Evolutionary conservation across 37 sponge, comb jelly and placozoan species (phyloP).

Genomic region (Chondrosia reniformis): DNA sequence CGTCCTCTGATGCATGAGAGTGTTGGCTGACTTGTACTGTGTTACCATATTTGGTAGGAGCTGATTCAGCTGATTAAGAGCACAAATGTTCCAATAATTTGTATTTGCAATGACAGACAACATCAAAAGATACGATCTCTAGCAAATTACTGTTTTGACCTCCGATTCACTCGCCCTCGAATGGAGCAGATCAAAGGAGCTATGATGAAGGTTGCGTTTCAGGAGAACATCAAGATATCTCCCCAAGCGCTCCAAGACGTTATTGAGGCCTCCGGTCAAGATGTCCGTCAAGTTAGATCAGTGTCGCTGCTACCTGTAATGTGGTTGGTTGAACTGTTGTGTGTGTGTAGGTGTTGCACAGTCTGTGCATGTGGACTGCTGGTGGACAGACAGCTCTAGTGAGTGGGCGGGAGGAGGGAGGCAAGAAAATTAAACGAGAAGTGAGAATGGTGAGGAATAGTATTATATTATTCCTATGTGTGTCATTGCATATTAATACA

Average conservation of each 20-base stretch:
- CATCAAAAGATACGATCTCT: conserved; percentile 89
- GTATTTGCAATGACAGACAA: conserved; percentile 96
- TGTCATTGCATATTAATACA: neutral
- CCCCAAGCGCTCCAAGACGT: conserved; percentile 76
- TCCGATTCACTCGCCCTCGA: conserved; percentile 76
- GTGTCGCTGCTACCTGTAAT: neutral
- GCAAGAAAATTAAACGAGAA: too few relatives aligned
- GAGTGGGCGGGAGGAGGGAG: conserved; percentile 39
- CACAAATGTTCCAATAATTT: conserved; percentile 87
- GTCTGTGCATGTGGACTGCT: neutral
- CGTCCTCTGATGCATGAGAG: neutral
- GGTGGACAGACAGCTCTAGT: neutral
- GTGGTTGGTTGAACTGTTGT: neutral
- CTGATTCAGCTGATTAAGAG: conserved; percentile 88
- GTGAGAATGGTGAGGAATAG: too few relatives aligned
- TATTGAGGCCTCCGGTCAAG: conserved; percentile 75
- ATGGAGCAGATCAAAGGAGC: conserved; percentile 91
- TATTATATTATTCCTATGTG: conserved; percentile 26
- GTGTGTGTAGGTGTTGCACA: neutral
- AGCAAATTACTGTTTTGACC: conserved; percentile 88
- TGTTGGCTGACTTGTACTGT: neutral
- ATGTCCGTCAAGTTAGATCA: conserved; percentile 69
- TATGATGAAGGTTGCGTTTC: conserved; percentile 88
- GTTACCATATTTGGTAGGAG: conserved; percentile 44
- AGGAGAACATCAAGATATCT: conserved; percentile 84